A percentile compares a stretch with the other conserved stretches of the same genome.
phyloP scores from a whole-genome alignment of 2,797 vertebrate genomes.

The Benthosema pterotum region DNA sequence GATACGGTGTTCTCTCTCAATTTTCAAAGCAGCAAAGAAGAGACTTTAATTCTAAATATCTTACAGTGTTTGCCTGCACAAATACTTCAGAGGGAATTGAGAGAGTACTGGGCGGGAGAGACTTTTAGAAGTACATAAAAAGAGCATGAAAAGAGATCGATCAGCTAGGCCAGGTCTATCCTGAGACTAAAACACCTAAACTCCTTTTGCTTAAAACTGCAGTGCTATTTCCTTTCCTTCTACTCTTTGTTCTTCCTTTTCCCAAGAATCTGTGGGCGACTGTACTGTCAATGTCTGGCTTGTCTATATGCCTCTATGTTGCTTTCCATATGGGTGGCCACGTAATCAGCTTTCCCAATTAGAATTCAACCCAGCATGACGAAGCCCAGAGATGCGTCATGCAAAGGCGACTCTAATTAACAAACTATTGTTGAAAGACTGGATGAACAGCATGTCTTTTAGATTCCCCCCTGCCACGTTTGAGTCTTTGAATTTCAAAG shows the following conservation, averaged over 20 bases:
- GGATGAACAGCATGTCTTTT: constrained; percentile 3
- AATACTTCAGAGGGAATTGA: constrained; percentile 16
- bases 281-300: constrained; percentile 1
- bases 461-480: background rate
- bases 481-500: no score
- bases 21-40: constrained; percentile 4
- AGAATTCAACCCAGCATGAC: constrained; percentile 56
- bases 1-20: constrained; percentile 11
- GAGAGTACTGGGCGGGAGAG: constrained; percentile 12
- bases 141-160: constrained; percentile 1
- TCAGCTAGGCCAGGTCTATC: constrained; percentile 10
- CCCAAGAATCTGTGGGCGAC: constrained; percentile 14
- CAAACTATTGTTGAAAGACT: constrained; percentile 38
- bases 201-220: constrained; percentile 41
- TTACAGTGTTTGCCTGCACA: constrained; percentile 3
- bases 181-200: constrained; percentile 1
- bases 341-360: constrained; percentile 60
- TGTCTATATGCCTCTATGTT: constrained; percentile 32
- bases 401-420: constrained; percentile 56
- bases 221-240: constrained; percentile 29
- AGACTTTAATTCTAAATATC: constrained; percentile 11
- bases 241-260: background rate
- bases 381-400: constrained; percentile 44
- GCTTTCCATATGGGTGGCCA: constrained; percentile 11
- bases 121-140: constrained; percentile 2